A percentile compares a stretch with the other conserved stretches of the same genome.
These are phyloP conservation scores for Phenganax marumi DNA, from an alignment of 92 coral and sea anemone genomes.

Conservation along the genomic window DNA sequence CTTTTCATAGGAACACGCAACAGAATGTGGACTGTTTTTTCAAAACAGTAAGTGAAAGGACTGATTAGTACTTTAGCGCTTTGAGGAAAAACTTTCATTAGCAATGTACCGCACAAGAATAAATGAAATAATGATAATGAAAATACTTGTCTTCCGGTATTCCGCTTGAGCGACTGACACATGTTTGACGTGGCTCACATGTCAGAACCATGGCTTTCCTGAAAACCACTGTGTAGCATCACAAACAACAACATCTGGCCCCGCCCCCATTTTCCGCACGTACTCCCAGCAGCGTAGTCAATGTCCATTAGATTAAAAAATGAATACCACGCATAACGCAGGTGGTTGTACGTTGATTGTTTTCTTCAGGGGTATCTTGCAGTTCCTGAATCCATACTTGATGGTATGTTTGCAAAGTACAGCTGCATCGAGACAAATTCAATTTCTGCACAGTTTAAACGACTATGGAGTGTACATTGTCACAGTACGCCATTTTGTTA, in stretches of 20 bases:
- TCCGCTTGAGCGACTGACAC: background rate
- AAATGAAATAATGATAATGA: background rate
- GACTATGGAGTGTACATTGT: too few relatives aligned
- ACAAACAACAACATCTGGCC: constrained; percentile 15
- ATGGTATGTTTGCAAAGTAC: too few relatives aligned
- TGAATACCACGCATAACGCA: constrained; percentile 33
- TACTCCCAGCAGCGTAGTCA: constrained; percentile 1
- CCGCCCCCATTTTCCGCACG: constrained; percentile 13
- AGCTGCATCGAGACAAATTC: too few relatives aligned
- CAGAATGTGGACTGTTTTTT: too few relatives aligned
- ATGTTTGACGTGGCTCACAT: background rate
- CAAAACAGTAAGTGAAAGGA: too few relatives aligned
- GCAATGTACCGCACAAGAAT: background rate
- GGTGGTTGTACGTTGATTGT: constrained; percentile 15
- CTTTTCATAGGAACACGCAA: too few relatives aligned
- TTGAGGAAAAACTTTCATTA: background rate
- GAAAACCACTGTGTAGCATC: constrained; percentile 20
- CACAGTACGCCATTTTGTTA: too few relatives aligned
- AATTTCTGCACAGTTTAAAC: too few relatives aligned
- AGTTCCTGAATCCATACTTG: too few relatives aligned
- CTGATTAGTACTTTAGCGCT: background rate
- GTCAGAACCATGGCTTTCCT: constrained; percentile 4
- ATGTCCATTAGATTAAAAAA: constrained; percentile 11
- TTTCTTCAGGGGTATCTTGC: too few relatives aligned
- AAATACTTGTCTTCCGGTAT: constrained; percentile 15